Base-by-base conservation (phyloP, 2,797 vertebrate species). In the Setipinna tenuifilis region DNA sequence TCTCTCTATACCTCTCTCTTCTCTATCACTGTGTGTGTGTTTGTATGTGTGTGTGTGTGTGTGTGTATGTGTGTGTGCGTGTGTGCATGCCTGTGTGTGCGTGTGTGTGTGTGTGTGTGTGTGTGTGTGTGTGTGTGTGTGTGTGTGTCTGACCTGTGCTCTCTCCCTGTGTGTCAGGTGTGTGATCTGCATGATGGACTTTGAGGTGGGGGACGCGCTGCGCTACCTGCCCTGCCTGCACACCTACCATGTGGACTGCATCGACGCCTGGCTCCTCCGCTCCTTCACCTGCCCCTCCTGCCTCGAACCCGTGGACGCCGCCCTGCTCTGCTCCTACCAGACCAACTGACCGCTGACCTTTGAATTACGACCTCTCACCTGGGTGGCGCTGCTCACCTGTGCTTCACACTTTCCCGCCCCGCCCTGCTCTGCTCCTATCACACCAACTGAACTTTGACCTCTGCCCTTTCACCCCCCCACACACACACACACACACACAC, bases 181-280 rank as follows among this genome's bases (percentile, higher is more conserved):
- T 93, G 97, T 97, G 89, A 97, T 97, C 94, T 97, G 97, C 93
- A 97, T 97, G 97, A 92, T 97, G 95, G 97, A 97, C 90, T 97
- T 97, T 87, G 96, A 96, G 85, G 95, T 94, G 0, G 95, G 96
- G 0, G 96, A 97, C 75, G 94, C 95, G 16, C 93, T 97, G 28
- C 95, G 96, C 90, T 97, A 97, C 92, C 89, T 97, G 91, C 97
- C 97, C 86, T 97, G 97, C 86, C 94, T 97, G 88, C 97, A 97
- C 93, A 95, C 95, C 91, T 97, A 97, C 92, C 97, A 97, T 1
- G 90, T 95, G 89, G 96, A 96, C 71, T 97, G 97, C 95, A 97
- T 97, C 44, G 97, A 97, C 54, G 90, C 95, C 75, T 97, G 97
- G 96, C 95, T 97, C 87, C 96, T 97, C 96, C 95, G 96, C 83